Conservation (phyloP, 2,888 invertebrate genomes). For the Ochlodes sylvanus region DNA sequence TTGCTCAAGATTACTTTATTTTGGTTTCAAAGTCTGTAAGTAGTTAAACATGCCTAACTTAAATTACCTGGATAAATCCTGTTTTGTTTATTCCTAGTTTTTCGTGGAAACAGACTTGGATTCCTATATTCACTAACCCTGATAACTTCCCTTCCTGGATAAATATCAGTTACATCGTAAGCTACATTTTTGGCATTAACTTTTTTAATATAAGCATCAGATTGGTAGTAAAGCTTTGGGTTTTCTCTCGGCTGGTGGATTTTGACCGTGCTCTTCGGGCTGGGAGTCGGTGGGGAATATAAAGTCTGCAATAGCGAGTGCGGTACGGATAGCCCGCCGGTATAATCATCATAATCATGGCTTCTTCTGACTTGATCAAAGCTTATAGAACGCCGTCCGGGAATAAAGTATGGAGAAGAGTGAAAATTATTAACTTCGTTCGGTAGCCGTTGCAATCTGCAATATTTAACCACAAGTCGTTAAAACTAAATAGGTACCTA, state of each 20-base stretch:
- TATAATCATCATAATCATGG: conserved; percentile 74
- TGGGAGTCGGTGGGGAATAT: conserved; percentile 55
- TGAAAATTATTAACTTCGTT: conserved; percentile 47
- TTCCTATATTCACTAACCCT: conserved; percentile 51
- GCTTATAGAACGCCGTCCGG: conserved; percentile 53
- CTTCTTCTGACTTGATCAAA: conserved; percentile 49
- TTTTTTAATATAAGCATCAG: conserved; percentile 75
- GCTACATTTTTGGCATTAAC: conserved; percentile 62
- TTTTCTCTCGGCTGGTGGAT: conserved; percentile 73
- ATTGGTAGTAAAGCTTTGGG: conserved; percentile 74
- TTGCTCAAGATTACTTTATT: too few relatives aligned
- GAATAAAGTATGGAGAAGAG: conserved; percentile 42
- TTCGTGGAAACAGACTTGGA: conserved; percentile 9
- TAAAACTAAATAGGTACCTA: too few relatives aligned
- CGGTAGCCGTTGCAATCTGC: conserved; percentile 59
- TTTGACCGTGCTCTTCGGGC: conserved; percentile 55
- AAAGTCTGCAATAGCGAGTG: conserved; percentile 56
- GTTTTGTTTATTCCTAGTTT: conserved; percentile 51
- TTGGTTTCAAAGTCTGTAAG: too few relatives aligned
- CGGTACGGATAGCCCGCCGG: conserved; percentile 62
- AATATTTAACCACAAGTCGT: conserved; percentile 10
- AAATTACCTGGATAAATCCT: conserved; percentile 40
- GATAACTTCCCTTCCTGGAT: conserved; percentile 67
- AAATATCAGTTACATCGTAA: conserved; percentile 64
- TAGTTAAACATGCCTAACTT: not conserved